phyloP scores from a whole-genome alignment of 2,888 invertebrate genomes.

The Pseudolycoriella hygida region DNA sequence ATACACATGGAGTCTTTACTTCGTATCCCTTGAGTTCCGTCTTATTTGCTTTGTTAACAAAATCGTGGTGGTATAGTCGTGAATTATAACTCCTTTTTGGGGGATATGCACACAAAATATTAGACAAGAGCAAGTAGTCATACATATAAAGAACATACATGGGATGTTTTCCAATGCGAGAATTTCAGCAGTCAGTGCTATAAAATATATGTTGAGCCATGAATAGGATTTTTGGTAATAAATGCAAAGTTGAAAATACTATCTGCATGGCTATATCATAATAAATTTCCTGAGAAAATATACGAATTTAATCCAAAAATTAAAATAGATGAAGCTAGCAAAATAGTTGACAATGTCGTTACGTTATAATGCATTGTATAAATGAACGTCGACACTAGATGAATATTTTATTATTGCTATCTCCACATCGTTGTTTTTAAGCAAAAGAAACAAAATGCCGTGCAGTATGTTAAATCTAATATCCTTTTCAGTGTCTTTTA shows the following conservation, averaged over 20 bases:
- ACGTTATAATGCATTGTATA: too few relatives aligned
- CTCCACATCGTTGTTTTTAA: background rate
- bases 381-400: too few relatives aligned
- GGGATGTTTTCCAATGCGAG: background rate
- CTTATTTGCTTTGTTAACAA: constrained; percentile 1
- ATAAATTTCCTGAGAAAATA: background rate
- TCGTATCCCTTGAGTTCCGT: background rate
- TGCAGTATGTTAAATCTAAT: background rate
- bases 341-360: background rate
- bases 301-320: background rate
- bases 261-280: background rate
- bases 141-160: background rate
- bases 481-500: background rate
- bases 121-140: background rate
- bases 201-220: too few relatives aligned
- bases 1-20: background rate
- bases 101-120: constrained; percentile 1
- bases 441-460: background rate
- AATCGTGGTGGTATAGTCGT: constrained; percentile 1
- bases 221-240: too few relatives aligned
- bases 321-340: background rate
- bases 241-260: too few relatives aligned
- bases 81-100: constrained; percentile 1
- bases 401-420: too few relatives aligned
- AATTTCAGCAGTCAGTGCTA: too few relatives aligned